These are phyloP conservation scores for Protula sp. DNA, from an alignment of 2,888 invertebrate genomes.

Conservation along the genomic window DNA sequence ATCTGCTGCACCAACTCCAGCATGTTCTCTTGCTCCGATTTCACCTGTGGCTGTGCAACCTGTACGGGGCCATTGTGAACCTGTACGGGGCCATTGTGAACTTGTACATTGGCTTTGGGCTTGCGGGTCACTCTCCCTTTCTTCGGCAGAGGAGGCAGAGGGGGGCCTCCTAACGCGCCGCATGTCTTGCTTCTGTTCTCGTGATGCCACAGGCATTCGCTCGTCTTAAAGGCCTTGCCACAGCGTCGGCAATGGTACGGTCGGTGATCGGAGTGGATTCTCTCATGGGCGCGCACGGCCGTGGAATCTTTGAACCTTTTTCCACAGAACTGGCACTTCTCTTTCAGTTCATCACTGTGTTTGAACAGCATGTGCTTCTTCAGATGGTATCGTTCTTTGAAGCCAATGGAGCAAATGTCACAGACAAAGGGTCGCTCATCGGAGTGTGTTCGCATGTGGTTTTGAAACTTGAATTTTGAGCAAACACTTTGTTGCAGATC, in stretches of 20 bases:
- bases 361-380: constrained; percentile 29
- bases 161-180: constrained; percentile 7
- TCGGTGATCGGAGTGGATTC: constrained; percentile 27
- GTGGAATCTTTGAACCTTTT: constrained; percentile 30
- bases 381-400: constrained; percentile 29
- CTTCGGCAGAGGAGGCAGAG: neutral
- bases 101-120: neutral
- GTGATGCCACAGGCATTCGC: constrained; percentile 31
- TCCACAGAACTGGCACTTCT: constrained; percentile 25
- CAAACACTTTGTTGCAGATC: constrained; percentile 26
- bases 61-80: neutral
- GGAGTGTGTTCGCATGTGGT: constrained; percentile 29
- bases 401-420: constrained; percentile 27
- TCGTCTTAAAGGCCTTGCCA: constrained; percentile 28
- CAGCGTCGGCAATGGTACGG: constrained; percentile 26
- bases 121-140: neutral
- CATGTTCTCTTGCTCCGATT: neutral
- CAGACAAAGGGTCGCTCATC: constrained; percentile 29
- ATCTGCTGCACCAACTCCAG: neutral
- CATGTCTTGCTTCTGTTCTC: constrained; percentile 31
- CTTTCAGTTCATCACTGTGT: constrained; percentile 26
- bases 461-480: constrained; percentile 30
- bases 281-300: constrained; percentile 29
- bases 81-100: neutral
- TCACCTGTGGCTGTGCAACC: neutral